Evolutionary conservation across 2,797 vertebrate species (phyloP).

Genomic region (Urosaurus nigricauda): DNA sequence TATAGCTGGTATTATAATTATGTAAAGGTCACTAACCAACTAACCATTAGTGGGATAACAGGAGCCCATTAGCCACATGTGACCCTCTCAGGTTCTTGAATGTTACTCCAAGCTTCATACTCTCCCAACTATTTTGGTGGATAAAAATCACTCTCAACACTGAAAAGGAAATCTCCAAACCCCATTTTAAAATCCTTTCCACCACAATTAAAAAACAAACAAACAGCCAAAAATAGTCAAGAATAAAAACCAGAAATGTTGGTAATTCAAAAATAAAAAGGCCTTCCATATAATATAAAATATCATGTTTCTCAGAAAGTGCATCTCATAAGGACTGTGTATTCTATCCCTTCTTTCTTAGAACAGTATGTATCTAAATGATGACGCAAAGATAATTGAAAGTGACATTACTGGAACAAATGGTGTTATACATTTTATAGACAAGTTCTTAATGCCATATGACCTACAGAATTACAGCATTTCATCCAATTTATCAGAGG

Average conservation of each 20-base stretch:
- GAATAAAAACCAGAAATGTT: too few relatives aligned
- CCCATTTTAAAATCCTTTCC: too few relatives aligned
- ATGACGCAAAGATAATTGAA: constrained; percentile 81
- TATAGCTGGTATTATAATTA: background rate
- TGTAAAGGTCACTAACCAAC: background rate
- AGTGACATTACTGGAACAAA: constrained; percentile 84
- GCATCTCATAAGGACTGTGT: constrained; percentile 3
- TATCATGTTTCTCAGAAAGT: background rate
- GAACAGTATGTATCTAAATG: constrained; percentile 90
- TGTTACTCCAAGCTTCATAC: too few relatives aligned
- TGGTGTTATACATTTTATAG: constrained; percentile 90
- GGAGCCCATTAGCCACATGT: too few relatives aligned
- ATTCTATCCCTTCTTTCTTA: constrained; percentile 65
- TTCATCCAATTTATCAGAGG: constrained; percentile 54
- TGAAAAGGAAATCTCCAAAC: too few relatives aligned
- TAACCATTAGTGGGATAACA: too few relatives aligned
- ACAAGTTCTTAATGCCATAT: constrained; percentile 80
- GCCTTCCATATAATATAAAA: background rate
- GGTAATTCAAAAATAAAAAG: background rate
- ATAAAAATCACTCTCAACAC: background rate
- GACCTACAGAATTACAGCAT: constrained; percentile 47
- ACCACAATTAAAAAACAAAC: too few relatives aligned
- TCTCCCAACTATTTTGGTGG: background rate
- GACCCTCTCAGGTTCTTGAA: too few relatives aligned
- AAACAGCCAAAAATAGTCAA: too few relatives aligned